These are phyloP conservation scores for Chelon auratus DNA, from an alignment of 2,797 vertebrate species.

Conservation along the genomic window DNA sequence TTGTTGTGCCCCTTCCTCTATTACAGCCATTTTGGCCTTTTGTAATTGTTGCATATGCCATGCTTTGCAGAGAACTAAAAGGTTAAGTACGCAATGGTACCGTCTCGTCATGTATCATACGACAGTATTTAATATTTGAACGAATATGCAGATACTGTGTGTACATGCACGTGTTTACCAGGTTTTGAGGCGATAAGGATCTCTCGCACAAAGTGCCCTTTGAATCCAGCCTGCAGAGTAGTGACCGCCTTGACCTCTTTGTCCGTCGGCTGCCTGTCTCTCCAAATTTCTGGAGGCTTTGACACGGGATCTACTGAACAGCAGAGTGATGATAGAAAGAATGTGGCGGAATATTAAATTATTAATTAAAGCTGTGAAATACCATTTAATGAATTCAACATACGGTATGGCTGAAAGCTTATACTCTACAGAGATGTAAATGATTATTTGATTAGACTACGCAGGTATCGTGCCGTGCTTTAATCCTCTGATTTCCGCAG, in stretches of 20 bases:
- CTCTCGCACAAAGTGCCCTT: conserved; percentile 75
- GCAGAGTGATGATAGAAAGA: conserved; percentile 3
- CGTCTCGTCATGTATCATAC: too few species aligned
- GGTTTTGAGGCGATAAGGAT: conserved; percentile 83
- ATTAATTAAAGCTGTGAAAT: background rate
- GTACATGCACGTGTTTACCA: conserved; percentile 74
- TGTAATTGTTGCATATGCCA: background rate
- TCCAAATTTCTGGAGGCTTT: conserved; percentile 44
- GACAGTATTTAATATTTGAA: too few species aligned
- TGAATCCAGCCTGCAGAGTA: conserved; percentile 87
- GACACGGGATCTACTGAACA: conserved; percentile 38
- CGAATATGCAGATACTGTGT: too few species aligned
- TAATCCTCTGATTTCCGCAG: background rate
- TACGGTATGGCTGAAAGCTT: background rate
- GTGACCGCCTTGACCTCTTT: conserved; percentile 81
- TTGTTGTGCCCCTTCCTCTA: background rate
- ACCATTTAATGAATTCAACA: background rate
- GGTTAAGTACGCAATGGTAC: background rate
- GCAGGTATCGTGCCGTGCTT: background rate
- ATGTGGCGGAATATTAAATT: background rate
- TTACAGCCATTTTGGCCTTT: background rate
- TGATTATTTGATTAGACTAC: background rate
- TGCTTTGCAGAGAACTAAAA: background rate
- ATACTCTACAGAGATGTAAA: background rate
- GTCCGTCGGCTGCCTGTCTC: conserved; percentile 75